A percentile compares a stretch with the other conserved stretches of the same genome.
Conservation (phyloP, 2,888 invertebrate species). For the Papilio elwesi region DNA sequence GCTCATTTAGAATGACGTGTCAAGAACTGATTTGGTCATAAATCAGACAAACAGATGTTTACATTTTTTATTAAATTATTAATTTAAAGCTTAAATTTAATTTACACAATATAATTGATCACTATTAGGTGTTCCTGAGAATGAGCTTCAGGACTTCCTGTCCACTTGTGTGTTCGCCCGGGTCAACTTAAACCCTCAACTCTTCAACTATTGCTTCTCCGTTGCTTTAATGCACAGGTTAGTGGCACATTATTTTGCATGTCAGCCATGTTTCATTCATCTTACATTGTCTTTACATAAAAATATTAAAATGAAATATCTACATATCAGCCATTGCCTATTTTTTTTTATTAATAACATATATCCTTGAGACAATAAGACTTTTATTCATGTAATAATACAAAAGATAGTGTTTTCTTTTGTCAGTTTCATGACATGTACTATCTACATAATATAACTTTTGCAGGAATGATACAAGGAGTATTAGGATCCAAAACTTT, state of each 20-base stretch:
- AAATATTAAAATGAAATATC: neutral
- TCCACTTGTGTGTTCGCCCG: conserved; percentile 88
- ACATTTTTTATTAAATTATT: conserved; percentile 28
- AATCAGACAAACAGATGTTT: neutral
- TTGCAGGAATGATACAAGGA: conserved; percentile 83
- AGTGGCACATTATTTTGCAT: conserved; percentile 21
- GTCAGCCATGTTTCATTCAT: neutral
- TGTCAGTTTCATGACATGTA: neutral
- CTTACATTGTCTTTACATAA: too few species aligned
- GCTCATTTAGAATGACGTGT: too few species aligned
- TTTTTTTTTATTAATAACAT: neutral
- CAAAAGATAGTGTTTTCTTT: neutral
- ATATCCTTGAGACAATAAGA: too few species aligned
- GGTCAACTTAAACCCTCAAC: conserved; percentile 90
- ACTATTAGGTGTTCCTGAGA: conserved; percentile 65
- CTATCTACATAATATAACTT: conserved; percentile 9
- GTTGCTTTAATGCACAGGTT: conserved; percentile 90
- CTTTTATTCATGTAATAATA: neutral
- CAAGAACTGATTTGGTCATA: neutral
- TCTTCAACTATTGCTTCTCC: conserved; percentile 91
- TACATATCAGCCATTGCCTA: neutral
- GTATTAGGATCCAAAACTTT: conserved; percentile 85
- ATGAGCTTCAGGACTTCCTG: conserved; percentile 85
- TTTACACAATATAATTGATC: conserved; percentile 27
- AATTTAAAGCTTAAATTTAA: conserved; percentile 4